Base-by-base conservation (phyloP, 2,113 vertebrate species). In the Mystacornis crossleyi region DNA sequence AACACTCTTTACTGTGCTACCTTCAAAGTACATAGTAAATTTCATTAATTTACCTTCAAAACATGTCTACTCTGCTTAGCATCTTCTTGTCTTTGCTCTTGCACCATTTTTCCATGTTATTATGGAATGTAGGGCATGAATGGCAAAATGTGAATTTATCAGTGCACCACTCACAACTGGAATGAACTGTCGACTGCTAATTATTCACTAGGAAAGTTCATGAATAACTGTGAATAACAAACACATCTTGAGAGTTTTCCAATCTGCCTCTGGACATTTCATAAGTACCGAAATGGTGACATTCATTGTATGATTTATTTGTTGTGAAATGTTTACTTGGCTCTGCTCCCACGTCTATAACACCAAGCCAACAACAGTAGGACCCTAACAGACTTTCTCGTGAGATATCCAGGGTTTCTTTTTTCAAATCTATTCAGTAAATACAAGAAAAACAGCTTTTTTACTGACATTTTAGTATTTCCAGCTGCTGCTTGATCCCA, bases 311-410 rank as follows among this genome's bases (percentile, higher is more conserved):
- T 43, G 54, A 80, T 94, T 89, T 87, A 82, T 91, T 90, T 77
- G 50, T 77, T 90, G 34, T 62, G 50, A 91, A 94, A 18, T 85
- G 50, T 93, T 96, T 94, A 57, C 50, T 96, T 90, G 66, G 54
- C 87, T 91, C 45, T 77, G 33, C 12, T 94, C 51, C 57, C 4
- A 1, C 1, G 1, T 65, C 47, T 69, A 0, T 54, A 85, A 43
- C 23, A 72, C n/a, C 13, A 81, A 84, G 61, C 36, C 84, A 93
- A 61, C 34, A 90, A 42, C 38, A 75, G 42, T 28, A 81, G 48
- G 24, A 87, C 24, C 7, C 19, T 57, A 91, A 40, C 28, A 82
- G 70, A 54, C 7, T 87, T 92, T 89, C 48, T 91, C 0, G 0
- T 54, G 84, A 91, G 84, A 75, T 87, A 87, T 19, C 36, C 78